Evolutionary conservation across 2,888 invertebrate genomes (phyloP), one percentile per base, ranked within the genome.

Genomic region (Abrostola tripartita): DNA sequence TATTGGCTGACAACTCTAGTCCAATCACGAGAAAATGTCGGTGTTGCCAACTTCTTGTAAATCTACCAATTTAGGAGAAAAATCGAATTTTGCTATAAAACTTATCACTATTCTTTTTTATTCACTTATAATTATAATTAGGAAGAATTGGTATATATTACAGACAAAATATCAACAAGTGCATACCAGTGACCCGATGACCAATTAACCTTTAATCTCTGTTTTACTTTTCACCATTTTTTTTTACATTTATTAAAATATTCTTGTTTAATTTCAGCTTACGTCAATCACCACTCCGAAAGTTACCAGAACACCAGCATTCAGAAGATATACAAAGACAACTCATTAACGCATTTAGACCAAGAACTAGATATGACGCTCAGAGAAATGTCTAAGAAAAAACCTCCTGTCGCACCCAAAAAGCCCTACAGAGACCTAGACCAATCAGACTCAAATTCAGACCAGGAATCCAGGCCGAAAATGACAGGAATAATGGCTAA

Each of bases 401-500:
- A 96, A 82, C 97, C 97, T 0, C 96, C 96, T 0, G 95, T 95
- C 0, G 96, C 95, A 0, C 96, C 96, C 0, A 94, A 95, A 54
- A 96, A 96, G 78, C 95, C 95, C 0, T 95, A 95, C 60, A 84
- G 92, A 74, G 95, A 95, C 57, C 88, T 95, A 9, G 95, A 92
- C 56, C 89, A 89, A 66, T 92, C 89, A 24, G 94, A 92, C 67
- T 92, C 92, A 0, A 95, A 90, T 76, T 95, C 95, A 11, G 96
- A 95, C 78, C 90, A 91, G 65, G 92, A 94, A 76, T 77, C 85
- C 0, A 88, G 83, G 60, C 92, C 93, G 0, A 95, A 92, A 85
- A 90, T 94, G 62, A 88, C 92, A 11, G 92, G 93, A 63, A 96
- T 97, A 41, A 96, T 96, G 92, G 96, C 96, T 52, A 97, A 97